Evolutionary conservation across 2,888 invertebrate genomes (phyloP), one percentile per base, ranked within the genome.

Genomic region (Mythimna impura): DNA sequence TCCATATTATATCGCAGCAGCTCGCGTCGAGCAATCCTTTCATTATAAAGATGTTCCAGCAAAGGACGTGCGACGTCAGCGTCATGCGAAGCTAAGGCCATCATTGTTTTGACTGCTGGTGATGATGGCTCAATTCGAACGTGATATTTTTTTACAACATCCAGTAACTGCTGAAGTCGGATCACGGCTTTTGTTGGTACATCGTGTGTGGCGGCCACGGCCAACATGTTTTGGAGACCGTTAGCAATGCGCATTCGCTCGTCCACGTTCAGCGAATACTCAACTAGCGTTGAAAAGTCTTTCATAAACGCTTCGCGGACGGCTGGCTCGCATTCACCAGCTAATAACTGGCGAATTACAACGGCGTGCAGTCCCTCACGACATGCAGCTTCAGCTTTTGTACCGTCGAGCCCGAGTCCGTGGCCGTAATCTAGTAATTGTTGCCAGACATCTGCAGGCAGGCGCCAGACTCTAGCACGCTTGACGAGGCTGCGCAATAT

Each of bases 331-430:
- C 87, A 84, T 3, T 85, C 71, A 5, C 83, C 82, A 12, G 78
- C 71, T 47, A 94, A 64, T n/a, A 94, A 75, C 25, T 89, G 82
- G 10, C 93, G 90, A 58, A 94, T 78, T 6, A 94, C 84, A 5
- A 90, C 91, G 3, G 92, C 91, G 57, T 94, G 94, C 30, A 94
- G 78, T 3, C 94, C 94, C 84, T 94, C 94, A 0, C 63, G 61
- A 72, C 93, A 94, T 2, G 88, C 75, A 4, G 89, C 90, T 64
- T 90, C 88, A 10, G 91, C 50, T 0, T 75, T 30, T 7, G 66
- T 77, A 6, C 94, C 94, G 72, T 94, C 92, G 20, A 94, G 83
- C 1, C 94, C 94, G 5, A 94, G 84, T 3, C 90, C 92, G 55
- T 88, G 87, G 0, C 89, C 91, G 74, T 92, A 93, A 14, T 88